Percentiles rank a stretch among this genome's conserved stretches.
Conservation (phyloP, 1,140 invertebrate genomes). For the Pogonognathellus flavescens region DNA sequence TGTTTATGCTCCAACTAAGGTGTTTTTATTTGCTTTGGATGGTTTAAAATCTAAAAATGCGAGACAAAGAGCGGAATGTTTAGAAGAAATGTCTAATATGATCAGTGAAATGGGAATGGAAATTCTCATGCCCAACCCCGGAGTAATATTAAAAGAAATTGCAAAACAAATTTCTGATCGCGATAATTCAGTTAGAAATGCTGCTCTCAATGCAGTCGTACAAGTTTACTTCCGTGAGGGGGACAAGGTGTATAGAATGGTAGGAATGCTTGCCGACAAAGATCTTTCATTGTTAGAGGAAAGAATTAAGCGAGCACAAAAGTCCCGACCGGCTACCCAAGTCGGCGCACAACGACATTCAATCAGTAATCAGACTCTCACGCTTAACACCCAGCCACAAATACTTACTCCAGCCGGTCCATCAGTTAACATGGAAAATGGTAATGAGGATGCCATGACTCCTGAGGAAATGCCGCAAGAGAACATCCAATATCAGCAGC, state of each 20-base stretch:
- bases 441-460: background rate
- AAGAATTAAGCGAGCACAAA: constrained; percentile 87
- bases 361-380: background rate
- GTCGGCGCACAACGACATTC: background rate
- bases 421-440: background rate
- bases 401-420: background rate
- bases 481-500: background rate
- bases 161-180: constrained; percentile 94
- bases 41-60: constrained; percentile 97
- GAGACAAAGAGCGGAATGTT: constrained; percentile 93
- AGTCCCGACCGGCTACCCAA: constrained; percentile 32
- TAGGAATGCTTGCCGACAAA: constrained; percentile 87
- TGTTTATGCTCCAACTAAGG: constrained; percentile 90
- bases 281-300: constrained; percentile 94
- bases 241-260: constrained; percentile 90
- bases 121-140: constrained; percentile 85
- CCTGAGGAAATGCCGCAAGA: background rate
- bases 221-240: constrained; percentile 91
- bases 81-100: constrained; percentile 89
- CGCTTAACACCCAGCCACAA: background rate
- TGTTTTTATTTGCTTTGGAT: constrained; percentile 93
- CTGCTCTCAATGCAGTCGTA: constrained; percentile 94
- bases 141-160: constrained; percentile 88
- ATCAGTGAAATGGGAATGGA: constrained; percentile 88
- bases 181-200: constrained; percentile 96